Evolutionary conservation across 2,113 vertebrate species (phyloP).

Genomic region (Callipepla californica): DNA sequence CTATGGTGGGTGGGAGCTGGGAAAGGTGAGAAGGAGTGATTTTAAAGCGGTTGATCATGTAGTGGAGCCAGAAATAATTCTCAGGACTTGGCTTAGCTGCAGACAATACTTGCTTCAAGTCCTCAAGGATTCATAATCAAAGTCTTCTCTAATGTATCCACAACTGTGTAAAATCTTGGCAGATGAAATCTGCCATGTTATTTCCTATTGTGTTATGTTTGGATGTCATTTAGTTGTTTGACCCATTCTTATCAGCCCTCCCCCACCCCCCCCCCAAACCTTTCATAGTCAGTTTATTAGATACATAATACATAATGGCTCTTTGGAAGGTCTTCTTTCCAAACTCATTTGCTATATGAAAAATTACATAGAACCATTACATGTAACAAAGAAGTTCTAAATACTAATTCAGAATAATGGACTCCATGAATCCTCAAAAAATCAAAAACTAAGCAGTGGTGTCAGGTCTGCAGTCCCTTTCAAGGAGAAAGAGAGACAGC

Average conservation of each 20-base stretch:
- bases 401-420: background rate
- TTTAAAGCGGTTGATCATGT: background rate
- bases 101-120: background rate
- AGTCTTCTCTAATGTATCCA: background rate
- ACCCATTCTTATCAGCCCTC: background rate
- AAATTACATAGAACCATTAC: background rate
- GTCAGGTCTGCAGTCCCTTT: background rate
- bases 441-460: background rate
- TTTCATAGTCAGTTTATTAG: background rate
- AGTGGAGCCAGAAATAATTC: background rate
- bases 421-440: background rate
- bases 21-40: background rate
- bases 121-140: background rate
- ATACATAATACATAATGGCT: background rate
- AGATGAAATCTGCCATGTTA: background rate
- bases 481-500: background rate
- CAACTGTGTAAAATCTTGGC: background rate
- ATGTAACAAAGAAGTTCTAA: background rate
- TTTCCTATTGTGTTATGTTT: background rate
- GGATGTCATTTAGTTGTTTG: background rate
- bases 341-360: background rate
- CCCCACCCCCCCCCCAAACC: background rate
- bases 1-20: background rate
- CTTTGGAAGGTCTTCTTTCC: background rate
- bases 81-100: background rate